phyloP scores from a whole-genome alignment of 1,140 invertebrate species.

The Caenorhabditis brenneri region DNA sequence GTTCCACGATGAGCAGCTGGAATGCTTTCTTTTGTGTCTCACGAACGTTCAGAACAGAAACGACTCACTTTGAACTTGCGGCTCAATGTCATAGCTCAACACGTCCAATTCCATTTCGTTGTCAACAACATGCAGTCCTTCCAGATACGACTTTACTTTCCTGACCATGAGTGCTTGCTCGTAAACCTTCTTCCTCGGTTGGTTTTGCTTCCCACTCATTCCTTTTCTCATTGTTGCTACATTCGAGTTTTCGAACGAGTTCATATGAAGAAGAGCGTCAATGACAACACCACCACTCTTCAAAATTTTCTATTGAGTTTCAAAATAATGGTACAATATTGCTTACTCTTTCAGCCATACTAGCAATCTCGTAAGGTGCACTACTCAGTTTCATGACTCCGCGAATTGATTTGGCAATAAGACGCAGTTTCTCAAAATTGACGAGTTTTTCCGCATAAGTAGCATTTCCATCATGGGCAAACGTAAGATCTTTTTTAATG shows the following conservation, averaged over 20 bases:
- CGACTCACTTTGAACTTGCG: constrained; percentile 67
- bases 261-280: constrained; percentile 60
- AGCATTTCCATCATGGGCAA: constrained; percentile 96
- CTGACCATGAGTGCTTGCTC: constrained; percentile 88
- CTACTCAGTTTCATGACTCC: constrained; percentile 77
- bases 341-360: constrained; percentile 58
- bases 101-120: constrained; percentile 88
- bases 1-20: constrained; percentile 24
- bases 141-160: constrained; percentile 90
- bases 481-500: constrained; percentile 85
- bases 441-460: constrained; percentile 88
- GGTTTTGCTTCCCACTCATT: constrained; percentile 47
- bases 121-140: constrained; percentile 86
- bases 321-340: neutral
- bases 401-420: constrained; percentile 96
- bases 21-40: constrained; percentile 62
- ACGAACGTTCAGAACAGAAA: neutral
- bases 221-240: constrained; percentile 80
- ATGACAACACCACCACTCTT: constrained; percentile 58
- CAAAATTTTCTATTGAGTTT: neutral
- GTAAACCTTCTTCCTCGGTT: constrained; percentile 61
- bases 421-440: constrained; percentile 97
- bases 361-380: constrained; percentile 72
- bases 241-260: constrained; percentile 61
- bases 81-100: constrained; percentile 88